Evolutionary conservation across 2,797 vertebrate species (phyloP).

Genomic region (Distichodus sexfasciatus): DNA sequence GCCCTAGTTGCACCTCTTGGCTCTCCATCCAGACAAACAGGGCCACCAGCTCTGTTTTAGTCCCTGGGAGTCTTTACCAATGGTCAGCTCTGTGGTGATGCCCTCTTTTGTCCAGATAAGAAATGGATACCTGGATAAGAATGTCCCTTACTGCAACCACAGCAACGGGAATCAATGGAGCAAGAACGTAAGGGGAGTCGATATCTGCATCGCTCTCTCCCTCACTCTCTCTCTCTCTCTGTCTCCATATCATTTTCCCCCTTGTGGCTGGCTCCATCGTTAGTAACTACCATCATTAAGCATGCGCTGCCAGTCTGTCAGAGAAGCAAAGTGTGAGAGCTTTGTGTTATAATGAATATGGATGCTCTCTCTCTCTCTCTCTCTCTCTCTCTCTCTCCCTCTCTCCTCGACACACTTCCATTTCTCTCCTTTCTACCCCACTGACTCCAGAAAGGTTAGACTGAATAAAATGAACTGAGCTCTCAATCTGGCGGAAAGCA

Average conservation of each 20-base stretch:
- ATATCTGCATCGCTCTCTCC: constrained; percentile 59
- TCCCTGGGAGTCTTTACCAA: constrained; percentile 40
- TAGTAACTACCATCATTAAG: constrained; percentile 59
- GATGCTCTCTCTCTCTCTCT: constrained; percentile 59
- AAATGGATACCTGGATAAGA: constrained; percentile 62
- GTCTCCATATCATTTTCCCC: constrained; percentile 10
- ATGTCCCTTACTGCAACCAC: constrained; percentile 55
- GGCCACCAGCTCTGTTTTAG: constrained; percentile 21
- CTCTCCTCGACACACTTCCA: constrained; percentile 65
- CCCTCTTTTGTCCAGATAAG: too few relatives aligned
- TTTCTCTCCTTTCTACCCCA: constrained; percentile 77
- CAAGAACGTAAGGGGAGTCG: constrained; percentile 28
- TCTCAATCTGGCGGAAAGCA: constrained; percentile 37
- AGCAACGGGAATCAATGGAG: constrained; percentile 70
- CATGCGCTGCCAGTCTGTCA: constrained; percentile 55
- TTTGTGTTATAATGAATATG: constrained; percentile 78
- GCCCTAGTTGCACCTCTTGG: too few relatives aligned
- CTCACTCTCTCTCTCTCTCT: neutral
- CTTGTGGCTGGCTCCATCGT: constrained; percentile 37
- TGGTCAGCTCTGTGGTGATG: constrained; percentile 34
- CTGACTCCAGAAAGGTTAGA: constrained; percentile 73
- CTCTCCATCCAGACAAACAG: constrained; percentile 18
- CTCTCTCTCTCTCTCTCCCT: constrained; percentile 37
- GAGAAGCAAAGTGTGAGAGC: constrained; percentile 65
- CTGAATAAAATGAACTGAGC: constrained; percentile 72